A percentile compares a stretch with the other conserved stretches of the same genome.
These are phyloP conservation scores for Dinoponera quadriceps DNA, from an alignment of 1,140 invertebrate species.

Conservation along the genomic window DNA sequence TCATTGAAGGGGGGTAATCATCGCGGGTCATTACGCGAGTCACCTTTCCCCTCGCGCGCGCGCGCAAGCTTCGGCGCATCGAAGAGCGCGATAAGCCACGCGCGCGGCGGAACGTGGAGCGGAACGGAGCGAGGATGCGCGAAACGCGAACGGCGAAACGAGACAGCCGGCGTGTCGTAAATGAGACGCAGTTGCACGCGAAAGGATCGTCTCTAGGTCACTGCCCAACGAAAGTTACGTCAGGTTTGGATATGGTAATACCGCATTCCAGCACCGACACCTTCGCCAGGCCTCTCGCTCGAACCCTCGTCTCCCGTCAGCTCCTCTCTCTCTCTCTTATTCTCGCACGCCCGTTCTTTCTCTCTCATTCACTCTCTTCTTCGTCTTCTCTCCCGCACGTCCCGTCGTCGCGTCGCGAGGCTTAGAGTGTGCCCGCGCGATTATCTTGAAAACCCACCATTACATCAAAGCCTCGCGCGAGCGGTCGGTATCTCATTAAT, in stretches of 20 bases:
- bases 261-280: conserved; percentile 78
- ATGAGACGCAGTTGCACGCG: conserved; percentile 70
- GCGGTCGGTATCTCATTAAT: conserved; percentile 65
- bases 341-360: not conserved
- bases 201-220: conserved; percentile 80
- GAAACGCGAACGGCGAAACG: conserved; percentile 6
- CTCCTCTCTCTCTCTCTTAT: conserved; percentile 29
- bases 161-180: conserved; percentile 55
- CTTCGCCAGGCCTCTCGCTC: conserved; percentile 66
- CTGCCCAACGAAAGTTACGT: conserved; percentile 80
- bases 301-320: conserved; percentile 43
- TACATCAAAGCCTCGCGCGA: conserved; percentile 57
- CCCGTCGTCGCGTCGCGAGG: conserved; percentile 26
- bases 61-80: not conserved
- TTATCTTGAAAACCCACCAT: conserved; percentile 68
- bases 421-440: conserved; percentile 63
- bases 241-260: conserved; percentile 80
- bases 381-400: conserved; percentile 10
- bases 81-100: not conserved
- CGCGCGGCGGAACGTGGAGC: not conserved
- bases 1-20: conserved; percentile 7
- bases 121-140: conserved; percentile 38
- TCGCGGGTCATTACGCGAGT: not conserved
- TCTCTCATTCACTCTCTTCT: conserved; percentile 26
- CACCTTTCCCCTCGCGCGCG: not conserved